Evolutionary conservation across 1,140 invertebrate genomes (phyloP), one percentile per base, ranked within the genome.

Genomic region (Trissolcus basalis): DNA sequence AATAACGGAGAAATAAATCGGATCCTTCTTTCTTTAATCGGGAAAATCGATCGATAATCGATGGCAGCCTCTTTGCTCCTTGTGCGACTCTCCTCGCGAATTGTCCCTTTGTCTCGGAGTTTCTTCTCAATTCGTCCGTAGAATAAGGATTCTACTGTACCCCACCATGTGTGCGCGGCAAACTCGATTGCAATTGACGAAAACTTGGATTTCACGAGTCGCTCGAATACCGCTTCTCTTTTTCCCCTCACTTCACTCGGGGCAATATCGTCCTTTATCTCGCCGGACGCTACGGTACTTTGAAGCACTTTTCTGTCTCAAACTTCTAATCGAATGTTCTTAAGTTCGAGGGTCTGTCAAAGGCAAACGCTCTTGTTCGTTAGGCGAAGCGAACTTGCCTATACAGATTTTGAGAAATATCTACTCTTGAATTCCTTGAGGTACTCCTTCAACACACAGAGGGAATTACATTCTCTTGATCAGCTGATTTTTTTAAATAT

Each of bases 321-420:
- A 80, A 77, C 68, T 80, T 77, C 61, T 75, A 78, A 78, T 78
- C 77, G 71, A 78, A 78, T 78, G 68, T 75, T 71, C 76, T 78
- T 71, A 78, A 78, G 67, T 71, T 75, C 71, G 71, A 75, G 70
- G 68, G 61, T 68, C 71, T 74, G 77, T 78, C 77, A 78, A 78
- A 78, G 77, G 63, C 63, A 69, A 75, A 72, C 63, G 59, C 64
- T 75, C 72, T 75, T 68, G 69, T 79, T 75, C 72, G 71, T 79
- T 77, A 79, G 69, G 67, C 61, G 70, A 70, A 41, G 60, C 64
- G 61, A 73, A 73, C 60, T 73, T 73, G 60, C 69, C 60, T 69
- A 73, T 73, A 73, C 65, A 73, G 76, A 70, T 77, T 71, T 77
- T 60, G 50, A 71, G 63, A 67, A 71, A 77, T 61, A 67, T 71